Evolutionary conservation across 2,888 invertebrate species (phyloP).

Genomic region (Neuroscelio doddi): DNA sequence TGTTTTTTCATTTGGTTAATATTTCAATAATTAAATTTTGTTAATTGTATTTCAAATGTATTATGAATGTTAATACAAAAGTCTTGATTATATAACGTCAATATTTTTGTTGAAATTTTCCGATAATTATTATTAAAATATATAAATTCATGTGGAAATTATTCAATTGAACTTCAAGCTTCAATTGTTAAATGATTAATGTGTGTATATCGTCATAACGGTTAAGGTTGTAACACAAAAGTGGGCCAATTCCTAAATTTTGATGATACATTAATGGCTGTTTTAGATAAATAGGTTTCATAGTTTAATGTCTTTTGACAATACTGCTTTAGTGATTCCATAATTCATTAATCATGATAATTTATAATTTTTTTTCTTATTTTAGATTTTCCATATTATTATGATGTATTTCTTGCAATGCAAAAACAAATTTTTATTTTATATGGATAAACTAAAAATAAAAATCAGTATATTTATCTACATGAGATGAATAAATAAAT

Average conservation of each 20-base stretch:
- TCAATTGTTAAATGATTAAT: background rate
- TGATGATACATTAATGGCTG: slow-evolving; percentile 6
- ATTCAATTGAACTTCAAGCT: background rate
- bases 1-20: too few species aligned
- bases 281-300: background rate
- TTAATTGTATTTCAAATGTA: too few species aligned
- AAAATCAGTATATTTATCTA: too few species aligned
- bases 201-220: background rate
- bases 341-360: background rate
- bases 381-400: background rate
- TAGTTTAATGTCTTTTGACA: too few species aligned
- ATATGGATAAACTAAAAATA: too few species aligned
- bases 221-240: background rate
- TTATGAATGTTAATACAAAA: too few species aligned
- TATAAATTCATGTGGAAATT: too few species aligned
- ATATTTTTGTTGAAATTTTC: too few species aligned
- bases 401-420: background rate
- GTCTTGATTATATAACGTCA: too few species aligned
- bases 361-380: background rate
- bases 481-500: too few species aligned
- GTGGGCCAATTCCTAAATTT: background rate
- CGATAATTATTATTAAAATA: too few species aligned
- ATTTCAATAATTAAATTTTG: too few species aligned
- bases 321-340: slow-evolving; percentile 2
- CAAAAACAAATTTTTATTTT: background rate